A percentile compares a stretch with the other conserved stretches of the same genome.
Conservation (phyloP, 2,113 vertebrate genomes). For the Pluvianellus socialis region DNA sequence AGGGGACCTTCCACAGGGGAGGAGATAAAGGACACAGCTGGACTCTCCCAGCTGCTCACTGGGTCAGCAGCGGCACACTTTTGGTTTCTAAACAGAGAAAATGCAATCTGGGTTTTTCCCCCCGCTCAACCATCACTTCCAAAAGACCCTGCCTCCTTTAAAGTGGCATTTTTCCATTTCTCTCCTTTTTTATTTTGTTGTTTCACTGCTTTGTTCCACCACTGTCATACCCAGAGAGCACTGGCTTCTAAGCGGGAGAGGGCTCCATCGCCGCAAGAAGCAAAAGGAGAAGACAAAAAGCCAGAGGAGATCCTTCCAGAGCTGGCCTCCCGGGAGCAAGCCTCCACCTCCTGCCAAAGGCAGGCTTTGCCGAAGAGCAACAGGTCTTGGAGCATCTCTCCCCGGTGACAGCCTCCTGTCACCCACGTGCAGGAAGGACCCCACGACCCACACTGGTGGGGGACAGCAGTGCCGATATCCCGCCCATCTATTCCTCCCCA, state of each 20-base stretch:
- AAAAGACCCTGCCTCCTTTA: neutral
- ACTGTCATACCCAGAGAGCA: fast-evolving
- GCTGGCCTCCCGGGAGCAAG: neutral
- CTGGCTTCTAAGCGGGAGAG: neutral
- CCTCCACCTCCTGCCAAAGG: neutral
- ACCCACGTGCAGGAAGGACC: neutral
- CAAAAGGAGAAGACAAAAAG: neutral
- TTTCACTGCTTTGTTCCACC: neutral
- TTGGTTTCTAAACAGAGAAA: neutral
- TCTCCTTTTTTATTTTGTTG: neutral
- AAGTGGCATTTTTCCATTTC: neutral
- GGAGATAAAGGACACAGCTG: neutral
- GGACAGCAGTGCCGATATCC: neutral
- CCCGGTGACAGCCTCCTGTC: neutral
- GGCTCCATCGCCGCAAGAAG: neutral
- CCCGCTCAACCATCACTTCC: neutral
- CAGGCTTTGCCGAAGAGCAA: neutral
- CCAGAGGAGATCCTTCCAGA: neutral
- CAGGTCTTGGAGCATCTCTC: neutral
- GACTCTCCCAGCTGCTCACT: neutral
- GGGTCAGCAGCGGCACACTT: neutral
- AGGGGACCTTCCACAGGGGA: fast-evolving
- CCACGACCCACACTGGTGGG: fast-evolving
- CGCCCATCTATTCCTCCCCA: neutral
- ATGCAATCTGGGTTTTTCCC: neutral